Base-by-base conservation (phyloP, 2,888 invertebrate species). In the Parnassius glacialis region DNA sequence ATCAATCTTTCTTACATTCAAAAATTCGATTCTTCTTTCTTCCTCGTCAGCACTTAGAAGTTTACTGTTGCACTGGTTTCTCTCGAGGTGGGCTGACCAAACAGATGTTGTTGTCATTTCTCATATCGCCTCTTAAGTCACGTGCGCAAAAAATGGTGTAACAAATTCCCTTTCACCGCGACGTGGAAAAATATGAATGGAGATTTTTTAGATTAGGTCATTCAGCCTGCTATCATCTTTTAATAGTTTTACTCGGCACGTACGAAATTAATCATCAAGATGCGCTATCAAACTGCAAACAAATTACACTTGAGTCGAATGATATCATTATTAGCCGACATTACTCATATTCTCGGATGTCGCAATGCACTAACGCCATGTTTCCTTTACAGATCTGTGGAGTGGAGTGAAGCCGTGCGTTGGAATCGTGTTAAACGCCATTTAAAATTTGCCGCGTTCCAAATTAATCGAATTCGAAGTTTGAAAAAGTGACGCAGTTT, bases 311-410 rank as follows among this genome's bases (percentile, higher is more conserved):
- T 41, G 51, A 54, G 50, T 34, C 1, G 11, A 54, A 42, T 62
- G 59, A 62, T 59, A 59, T 62, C 62, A 62, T 62, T 57, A 62
- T 57, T 45, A 47, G 53, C 34, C 10, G 47, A 34, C 10, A 52
- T 58, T 57, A 57, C 52, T 62, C 62, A 62, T 55, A 25, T 12
- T 59, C 55, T 41, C 10, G 43, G 11, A 20, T 57, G 50, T 25
- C 43, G 50, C 47, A n/a, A 54, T 52, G 11, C 42, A 42, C 53
- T 57, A 25, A 48, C 9, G 43, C 10, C 34, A 42, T 59, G 11
- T 41, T 57, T 41, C 42, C 34, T 50, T 58, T 59, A n/a, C 62
- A 62, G 62, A 51, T 45, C 13, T 20, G 34, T 34, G 44, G 43
- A 48, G 42, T 52, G 45, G 41, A 13, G 10, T 16, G 47, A 12